Conservation (phyloP, 2,113 vertebrate species). For the Bufo gargarizans region DNA sequence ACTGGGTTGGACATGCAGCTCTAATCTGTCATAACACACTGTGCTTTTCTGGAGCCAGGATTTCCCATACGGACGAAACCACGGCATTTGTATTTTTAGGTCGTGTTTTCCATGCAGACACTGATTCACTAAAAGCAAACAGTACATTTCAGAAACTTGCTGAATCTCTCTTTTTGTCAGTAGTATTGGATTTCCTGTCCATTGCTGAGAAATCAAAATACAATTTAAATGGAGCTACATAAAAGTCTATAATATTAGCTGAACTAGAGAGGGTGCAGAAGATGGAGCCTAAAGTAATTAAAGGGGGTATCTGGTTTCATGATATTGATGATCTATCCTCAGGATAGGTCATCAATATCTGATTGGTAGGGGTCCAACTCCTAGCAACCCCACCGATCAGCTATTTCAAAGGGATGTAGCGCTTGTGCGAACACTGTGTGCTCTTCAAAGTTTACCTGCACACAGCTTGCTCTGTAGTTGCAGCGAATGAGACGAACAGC, state of each 20-base stretch:
- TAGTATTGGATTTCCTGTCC: slow-evolving; percentile 47
- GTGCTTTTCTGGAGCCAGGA: slow-evolving; percentile 29
- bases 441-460: no score
- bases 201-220: slow-evolving; percentile 9
- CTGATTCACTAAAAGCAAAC: slow-evolving; percentile 30
- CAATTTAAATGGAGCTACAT: not conserved
- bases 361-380: no score
- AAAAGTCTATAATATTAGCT: not conserved
- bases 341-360: no score
- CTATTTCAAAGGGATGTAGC: no score
- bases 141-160: slow-evolving; percentile 44
- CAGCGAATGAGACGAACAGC: no score
- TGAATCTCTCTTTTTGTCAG: slow-evolving; percentile 37
- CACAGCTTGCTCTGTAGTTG: no score
- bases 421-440: no score
- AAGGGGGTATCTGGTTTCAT: no score
- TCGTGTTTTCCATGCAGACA: not conserved
- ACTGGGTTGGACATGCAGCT: slow-evolving; percentile 6
- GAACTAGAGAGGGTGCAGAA: no score
- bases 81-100: slow-evolving; percentile 41
- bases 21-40: slow-evolving; percentile 22
- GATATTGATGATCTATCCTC: no score
- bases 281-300: no score
- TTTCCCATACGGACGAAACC: slow-evolving; percentile 34
- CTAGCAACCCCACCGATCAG: no score